These are phyloP conservation scores for Notechis scutatus DNA, from an alignment of 2,113 vertebrate species.

Conservation along the genomic window DNA sequence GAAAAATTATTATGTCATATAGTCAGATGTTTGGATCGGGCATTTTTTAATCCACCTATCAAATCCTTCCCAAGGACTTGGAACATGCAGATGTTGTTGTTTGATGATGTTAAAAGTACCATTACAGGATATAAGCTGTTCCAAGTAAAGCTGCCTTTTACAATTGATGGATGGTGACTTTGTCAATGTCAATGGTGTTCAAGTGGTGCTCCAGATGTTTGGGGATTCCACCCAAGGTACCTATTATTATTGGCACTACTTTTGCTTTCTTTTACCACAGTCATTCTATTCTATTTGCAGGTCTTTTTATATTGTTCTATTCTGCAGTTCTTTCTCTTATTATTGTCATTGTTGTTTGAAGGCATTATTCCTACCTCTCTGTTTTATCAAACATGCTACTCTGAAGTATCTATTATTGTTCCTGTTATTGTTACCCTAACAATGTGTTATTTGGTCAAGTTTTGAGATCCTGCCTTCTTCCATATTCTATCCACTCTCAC, in stretches of 20 bases:
- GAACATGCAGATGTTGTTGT: neutral
- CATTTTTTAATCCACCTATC: neutral
- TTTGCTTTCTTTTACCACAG: neutral
- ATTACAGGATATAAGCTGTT: neutral
- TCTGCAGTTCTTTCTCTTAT: neutral
- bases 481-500: neutral
- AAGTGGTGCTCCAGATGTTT: neutral
- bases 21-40: neutral
- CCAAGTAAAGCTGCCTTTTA: neutral
- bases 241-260: neutral
- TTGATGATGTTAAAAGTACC: neutral
- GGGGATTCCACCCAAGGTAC: neutral
- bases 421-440: neutral
- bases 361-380: neutral
- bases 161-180: neutral
- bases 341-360: neutral
- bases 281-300: neutral
- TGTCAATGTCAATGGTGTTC: neutral
- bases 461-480: neutral
- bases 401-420: neutral
- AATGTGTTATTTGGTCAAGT: neutral
- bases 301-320: neutral
- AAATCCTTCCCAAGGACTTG: neutral
- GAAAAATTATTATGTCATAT: neutral
- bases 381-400: neutral